phyloP scores from a whole-genome alignment of 2,113 vertebrate genomes.

The Cariama cristata region DNA sequence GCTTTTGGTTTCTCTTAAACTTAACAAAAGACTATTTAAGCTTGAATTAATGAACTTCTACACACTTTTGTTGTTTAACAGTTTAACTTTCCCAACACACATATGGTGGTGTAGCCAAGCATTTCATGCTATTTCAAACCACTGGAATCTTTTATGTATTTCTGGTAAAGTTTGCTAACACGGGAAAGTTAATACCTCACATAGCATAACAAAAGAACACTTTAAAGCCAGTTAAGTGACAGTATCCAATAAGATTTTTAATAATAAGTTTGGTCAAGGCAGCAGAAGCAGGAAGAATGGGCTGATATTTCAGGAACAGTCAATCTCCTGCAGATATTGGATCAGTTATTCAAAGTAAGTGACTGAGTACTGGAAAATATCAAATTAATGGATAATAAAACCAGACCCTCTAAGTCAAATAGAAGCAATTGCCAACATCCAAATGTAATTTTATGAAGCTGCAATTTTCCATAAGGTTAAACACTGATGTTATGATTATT shows the following conservation, averaged over 20 bases:
- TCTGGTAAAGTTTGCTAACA: not conserved
- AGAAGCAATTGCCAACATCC: not conserved
- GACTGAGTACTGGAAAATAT: conserved; percentile 12
- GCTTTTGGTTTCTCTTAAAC: not conserved
- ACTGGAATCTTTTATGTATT: not conserved
- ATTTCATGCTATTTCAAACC: not conserved
- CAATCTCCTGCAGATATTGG: not conserved
- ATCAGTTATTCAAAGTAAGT: conserved; percentile 8
- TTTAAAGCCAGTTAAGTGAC: not conserved
- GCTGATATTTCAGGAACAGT: conserved; percentile 34
- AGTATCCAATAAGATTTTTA: not conserved
- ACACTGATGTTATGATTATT: not conserved
- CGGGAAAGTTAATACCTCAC: not conserved
- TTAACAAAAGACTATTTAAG: not conserved
- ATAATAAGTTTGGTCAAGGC: not conserved
- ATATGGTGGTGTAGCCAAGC: not conserved
- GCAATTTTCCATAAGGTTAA: not conserved
- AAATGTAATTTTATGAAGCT: not conserved
- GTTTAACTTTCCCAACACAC: not conserved
- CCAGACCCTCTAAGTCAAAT: not conserved
- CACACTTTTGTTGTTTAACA: not conserved
- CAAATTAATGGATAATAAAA: conserved; percentile 26
- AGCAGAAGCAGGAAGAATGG: conserved; percentile 37
- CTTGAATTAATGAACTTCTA: not conserved
- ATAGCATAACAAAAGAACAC: not conserved